These are phyloP conservation scores for Campoplex nolae DNA, from an alignment of 2,888 invertebrate genomes.

Conservation along the genomic window DNA sequence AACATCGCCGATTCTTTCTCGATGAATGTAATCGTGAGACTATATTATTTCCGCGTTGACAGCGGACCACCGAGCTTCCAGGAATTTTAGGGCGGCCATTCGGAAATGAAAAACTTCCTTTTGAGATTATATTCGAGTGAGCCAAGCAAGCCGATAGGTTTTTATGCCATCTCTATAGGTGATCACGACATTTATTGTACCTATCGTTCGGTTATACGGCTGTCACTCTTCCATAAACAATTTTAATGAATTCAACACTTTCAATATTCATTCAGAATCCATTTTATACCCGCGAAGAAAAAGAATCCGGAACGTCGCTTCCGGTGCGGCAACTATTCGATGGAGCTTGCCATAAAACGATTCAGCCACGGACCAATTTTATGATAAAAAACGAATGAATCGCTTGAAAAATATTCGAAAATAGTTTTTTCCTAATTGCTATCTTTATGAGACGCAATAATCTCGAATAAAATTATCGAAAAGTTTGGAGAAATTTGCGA, in stretches of 20 bases:
- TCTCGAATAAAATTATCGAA: background rate
- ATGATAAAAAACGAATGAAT: background rate
- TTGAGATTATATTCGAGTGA: background rate
- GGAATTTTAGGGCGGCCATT: background rate
- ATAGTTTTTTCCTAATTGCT: background rate
- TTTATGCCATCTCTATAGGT: background rate
- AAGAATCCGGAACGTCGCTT: background rate
- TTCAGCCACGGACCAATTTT: background rate
- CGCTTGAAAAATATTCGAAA: too few species aligned
- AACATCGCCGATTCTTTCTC: constrained; percentile 2
- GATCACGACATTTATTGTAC: background rate
- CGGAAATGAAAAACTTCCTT: background rate
- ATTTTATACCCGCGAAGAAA: background rate
- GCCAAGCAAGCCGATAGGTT: background rate
- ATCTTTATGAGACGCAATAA: background rate
- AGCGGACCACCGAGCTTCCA: constrained; percentile 3
- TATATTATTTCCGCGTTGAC: background rate
- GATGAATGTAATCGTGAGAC: background rate
- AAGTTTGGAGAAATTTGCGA: background rate
- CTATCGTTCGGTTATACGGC: background rate
- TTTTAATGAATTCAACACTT: background rate
- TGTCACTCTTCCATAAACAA: background rate
- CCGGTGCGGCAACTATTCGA: background rate
- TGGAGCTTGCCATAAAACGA: background rate
- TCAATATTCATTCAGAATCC: background rate